Conservation (phyloP, 1,140 invertebrate species). For the Megathymus violae region DNA sequence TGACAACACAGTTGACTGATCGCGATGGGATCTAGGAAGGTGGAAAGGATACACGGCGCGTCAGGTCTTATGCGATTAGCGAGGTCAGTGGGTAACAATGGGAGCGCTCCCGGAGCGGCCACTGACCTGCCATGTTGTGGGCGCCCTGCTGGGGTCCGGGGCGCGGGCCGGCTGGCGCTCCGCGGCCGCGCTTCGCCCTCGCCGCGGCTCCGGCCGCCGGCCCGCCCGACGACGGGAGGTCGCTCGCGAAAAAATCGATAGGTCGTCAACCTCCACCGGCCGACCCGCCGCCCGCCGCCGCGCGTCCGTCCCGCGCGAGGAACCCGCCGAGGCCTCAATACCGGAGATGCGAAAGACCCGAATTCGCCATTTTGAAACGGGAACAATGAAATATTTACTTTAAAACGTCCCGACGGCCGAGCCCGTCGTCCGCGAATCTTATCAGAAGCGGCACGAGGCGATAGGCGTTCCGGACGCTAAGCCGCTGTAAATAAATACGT, state of each 20-base stretch:
- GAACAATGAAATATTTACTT: slow-evolving; percentile 84
- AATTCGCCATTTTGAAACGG: slow-evolving; percentile 84
- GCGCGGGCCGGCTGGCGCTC: too few relatives aligned
- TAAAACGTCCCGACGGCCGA: slow-evolving; percentile 62
- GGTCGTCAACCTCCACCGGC: too few relatives aligned
- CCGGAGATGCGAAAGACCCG: slow-evolving; percentile 65
- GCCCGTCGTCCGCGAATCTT: slow-evolving; percentile 54
- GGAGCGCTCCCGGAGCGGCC: slow-evolving; percentile 69
- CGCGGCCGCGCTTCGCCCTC: too few relatives aligned
- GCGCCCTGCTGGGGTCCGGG: too few relatives aligned
- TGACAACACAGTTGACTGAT: slow-evolving; percentile 11
- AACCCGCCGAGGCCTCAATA: slow-evolving; percentile 57
- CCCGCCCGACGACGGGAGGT: too few relatives aligned
- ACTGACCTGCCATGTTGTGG: slow-evolving; percentile 71
- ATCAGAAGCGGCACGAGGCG: slow-evolving; percentile 58
- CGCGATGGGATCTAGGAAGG: slow-evolving; percentile 15
- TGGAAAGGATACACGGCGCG: slow-evolving; percentile 13
- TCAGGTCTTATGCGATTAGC: slow-evolving; percentile 37
- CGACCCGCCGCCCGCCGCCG: slow-evolving; percentile 58
- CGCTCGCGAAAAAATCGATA: too few relatives aligned
- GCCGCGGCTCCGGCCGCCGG: too few relatives aligned
- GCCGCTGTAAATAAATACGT: slow-evolving; percentile 82
- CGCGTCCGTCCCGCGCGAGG: slow-evolving; percentile 54
- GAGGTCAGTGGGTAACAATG: slow-evolving; percentile 53
- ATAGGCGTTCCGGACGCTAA: slow-evolving; percentile 48